Evolutionary conservation across 2,797 vertebrate species (phyloP), one percentile per base, ranked within the genome.

Genomic region (Loris lydekkerianus): DNA sequence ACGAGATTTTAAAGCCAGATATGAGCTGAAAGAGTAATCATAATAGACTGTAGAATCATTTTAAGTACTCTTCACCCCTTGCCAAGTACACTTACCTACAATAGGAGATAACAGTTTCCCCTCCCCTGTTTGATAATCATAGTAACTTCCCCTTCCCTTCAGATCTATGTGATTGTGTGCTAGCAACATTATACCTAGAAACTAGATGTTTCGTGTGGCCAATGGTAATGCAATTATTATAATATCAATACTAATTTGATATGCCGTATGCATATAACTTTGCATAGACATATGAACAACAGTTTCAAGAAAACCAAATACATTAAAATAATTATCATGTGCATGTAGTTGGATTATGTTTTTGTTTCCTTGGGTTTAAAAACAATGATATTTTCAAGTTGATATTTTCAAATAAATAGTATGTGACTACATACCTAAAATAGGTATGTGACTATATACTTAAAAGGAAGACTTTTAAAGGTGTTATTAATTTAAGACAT

Each of bases 361-460:
- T 95, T 86, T 83, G 40, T 96, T 83, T 87, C 37, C 56, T 86
- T 81, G 43, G 82, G 10, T 73, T 90, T 43, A 31, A 70, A 91
- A 94, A 95, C 65, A 81, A 27, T 25, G 88, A 3, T 72, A 58
- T 89, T 76, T 82, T 94, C 29, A 92, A 86, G 31, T 75, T 89
- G 77, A 84, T 69, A 90, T 76, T 94, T 92, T 87, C 9, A 96
- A 87, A 88, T 93, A 73, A 95, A 75, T 80, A 93, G 69, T 75
- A 56, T 60, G 60, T 95, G 23, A 77, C 17, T 81, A n/a, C 4
- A 84, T 91, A 49, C 29, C 6, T 91, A 10, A 96, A 90, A 87
- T 92, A 78, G 93, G 69, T 69, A 56, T 75, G 65, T 95, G 23
- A 77, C 14, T 81, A n/a, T 4, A 81, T 89, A 49, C 25, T 73